These are phyloP conservation scores for Lymantria dispar DNA, from an alignment of 2,888 invertebrate genomes.

Conservation along the genomic window DNA sequence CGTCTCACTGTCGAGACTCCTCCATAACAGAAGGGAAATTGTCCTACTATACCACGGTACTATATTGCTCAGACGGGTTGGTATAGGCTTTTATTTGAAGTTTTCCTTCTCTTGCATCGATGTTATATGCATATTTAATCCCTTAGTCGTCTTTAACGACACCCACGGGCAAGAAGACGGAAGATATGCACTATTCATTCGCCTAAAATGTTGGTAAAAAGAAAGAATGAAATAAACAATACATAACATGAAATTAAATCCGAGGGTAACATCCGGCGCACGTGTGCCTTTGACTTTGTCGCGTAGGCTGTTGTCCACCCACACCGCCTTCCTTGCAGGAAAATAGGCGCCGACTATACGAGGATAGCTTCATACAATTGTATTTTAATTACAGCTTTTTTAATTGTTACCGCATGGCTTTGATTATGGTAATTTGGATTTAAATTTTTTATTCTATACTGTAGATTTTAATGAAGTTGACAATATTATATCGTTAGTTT, in stretches of 20 bases:
- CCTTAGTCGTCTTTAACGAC: no score
- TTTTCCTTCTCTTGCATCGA: no score
- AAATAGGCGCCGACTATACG: not conserved
- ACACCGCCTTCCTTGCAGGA: slow-evolving; percentile 22
- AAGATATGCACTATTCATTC: not conserved
- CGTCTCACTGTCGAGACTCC: no score
- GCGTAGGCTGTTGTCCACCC: slow-evolving; percentile 44
- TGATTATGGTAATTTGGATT: not conserved
- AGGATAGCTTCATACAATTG: slow-evolving; percentile 5
- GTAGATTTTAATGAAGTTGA: no score
- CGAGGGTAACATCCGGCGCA: slow-evolving; percentile 48
- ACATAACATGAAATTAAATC: slow-evolving; percentile 27
- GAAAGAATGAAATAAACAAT: not conserved
- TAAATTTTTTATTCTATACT: no score
- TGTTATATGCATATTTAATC: no score
- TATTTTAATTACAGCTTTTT: slow-evolving; percentile 6
- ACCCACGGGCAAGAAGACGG: no score
- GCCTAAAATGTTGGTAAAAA: not conserved
- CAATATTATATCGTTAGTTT: no score
- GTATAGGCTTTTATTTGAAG: no score
- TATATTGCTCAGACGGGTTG: no score
- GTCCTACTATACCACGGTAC: no score
- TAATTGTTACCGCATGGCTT: not conserved
- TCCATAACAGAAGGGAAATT: no score
- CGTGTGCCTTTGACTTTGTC: slow-evolving; percentile 14